Conservation (phyloP, 2,888 invertebrate species). For the Sicus ferrugineus region DNA sequence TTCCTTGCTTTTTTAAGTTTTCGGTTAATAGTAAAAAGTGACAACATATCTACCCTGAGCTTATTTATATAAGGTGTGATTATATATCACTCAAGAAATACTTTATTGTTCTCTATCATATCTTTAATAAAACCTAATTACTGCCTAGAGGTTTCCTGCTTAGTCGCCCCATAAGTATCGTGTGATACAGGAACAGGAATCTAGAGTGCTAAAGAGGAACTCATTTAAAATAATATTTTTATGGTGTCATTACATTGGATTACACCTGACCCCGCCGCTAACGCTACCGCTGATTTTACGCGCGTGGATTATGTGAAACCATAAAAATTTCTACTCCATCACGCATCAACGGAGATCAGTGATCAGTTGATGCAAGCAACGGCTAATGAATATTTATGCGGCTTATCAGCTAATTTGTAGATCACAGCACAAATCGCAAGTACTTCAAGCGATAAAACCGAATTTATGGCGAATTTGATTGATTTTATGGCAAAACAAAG, state of each 20-base stretch:
- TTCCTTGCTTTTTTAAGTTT: no score
- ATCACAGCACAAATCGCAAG: not conserved
- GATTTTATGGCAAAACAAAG: slow-evolving; percentile 28
- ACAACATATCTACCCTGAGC: no score
- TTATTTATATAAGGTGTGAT: no score
- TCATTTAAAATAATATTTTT: not conserved
- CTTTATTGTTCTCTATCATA: not conserved
- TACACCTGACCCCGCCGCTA: not conserved
- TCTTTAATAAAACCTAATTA: not conserved
- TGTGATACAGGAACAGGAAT: not conserved
- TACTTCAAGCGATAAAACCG: slow-evolving; percentile 20
- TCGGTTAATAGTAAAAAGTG: no score
- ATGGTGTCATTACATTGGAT: slow-evolving; percentile 4
- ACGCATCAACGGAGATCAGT: not conserved
- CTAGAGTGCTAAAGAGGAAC: not conserved
- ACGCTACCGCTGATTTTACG: not conserved
- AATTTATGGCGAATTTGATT: slow-evolving; percentile 27
- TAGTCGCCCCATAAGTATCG: not conserved
- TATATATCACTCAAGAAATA: no score
- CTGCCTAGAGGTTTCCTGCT: not conserved
- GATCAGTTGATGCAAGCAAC: not conserved
- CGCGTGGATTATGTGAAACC: not conserved
- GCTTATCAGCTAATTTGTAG: slow-evolving; percentile 5
- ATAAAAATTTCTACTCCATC: not conserved
- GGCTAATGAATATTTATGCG: slow-evolving; percentile 30